Conservation (phyloP, 2,797 vertebrate genomes). For the Pelodytes ibericus region DNA sequence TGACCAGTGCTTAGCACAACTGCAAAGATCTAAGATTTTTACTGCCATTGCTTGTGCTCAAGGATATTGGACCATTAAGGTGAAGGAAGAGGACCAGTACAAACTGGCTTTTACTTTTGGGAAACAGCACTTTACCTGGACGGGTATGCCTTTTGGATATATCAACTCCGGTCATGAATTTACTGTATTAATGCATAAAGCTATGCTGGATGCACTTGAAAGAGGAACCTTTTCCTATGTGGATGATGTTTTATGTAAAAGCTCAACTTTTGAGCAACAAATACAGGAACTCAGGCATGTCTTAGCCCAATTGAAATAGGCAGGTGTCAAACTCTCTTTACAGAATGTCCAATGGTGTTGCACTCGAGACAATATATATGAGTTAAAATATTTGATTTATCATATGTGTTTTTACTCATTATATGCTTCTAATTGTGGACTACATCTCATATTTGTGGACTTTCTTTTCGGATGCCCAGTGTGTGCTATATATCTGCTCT, state of each 20-base stretch:
- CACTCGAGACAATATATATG: not conserved
- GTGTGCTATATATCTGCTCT: no score
- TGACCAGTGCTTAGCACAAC: slow-evolving; percentile 11
- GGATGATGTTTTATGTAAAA: not conserved
- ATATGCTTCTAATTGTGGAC: no score
- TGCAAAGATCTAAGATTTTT: not conserved
- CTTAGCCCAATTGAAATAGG: not conserved
- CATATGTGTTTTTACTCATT: no score
- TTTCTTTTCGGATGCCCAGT: no score
- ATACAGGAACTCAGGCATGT: not conserved
- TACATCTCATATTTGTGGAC: no score
- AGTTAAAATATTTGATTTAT: no score
- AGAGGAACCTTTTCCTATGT: no score
- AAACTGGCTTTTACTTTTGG: not conserved
- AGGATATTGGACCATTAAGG: slow-evolving; percentile 7
- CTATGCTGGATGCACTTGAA: no score
- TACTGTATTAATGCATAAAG: no score
- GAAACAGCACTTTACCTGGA: slow-evolving; percentile 2
- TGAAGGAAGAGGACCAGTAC: not conserved
- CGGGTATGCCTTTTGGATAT: not conserved
- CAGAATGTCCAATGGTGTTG: not conserved
- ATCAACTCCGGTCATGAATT: not conserved
- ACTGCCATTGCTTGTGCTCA: not conserved
- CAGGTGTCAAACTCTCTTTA: not conserved
- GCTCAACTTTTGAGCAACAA: not conserved